Evolutionary conservation across 2,888 invertebrate genomes (phyloP).

Genomic region (Drosophila prostipennis): DNA sequence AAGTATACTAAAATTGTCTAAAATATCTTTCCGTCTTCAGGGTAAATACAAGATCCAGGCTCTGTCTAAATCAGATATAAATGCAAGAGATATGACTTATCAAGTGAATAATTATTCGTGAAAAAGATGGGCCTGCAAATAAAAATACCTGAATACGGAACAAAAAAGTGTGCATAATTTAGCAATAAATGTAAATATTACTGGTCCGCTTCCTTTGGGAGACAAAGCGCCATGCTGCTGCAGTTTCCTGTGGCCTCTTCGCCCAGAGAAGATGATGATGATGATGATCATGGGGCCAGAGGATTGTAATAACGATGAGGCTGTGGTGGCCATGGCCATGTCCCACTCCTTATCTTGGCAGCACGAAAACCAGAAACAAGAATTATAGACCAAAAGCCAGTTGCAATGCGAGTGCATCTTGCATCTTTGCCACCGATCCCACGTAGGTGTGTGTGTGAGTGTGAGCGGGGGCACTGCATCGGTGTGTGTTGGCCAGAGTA

Average conservation of each 20-base stretch:
- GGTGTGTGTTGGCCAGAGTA: constrained; percentile 12
- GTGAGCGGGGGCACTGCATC: constrained; percentile 29
- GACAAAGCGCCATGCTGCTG: constrained; percentile 64
- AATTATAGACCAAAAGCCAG: constrained; percentile 78
- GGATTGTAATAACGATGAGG: constrained; percentile 28
- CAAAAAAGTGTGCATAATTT: constrained; percentile 59
- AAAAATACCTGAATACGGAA: constrained; percentile 27
- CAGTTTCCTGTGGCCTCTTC: constrained; percentile 65
- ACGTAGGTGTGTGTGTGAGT: constrained; percentile 21
- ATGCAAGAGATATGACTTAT: constrained; percentile 28
- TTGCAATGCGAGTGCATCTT: constrained; percentile 53
- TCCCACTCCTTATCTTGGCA: constrained; percentile 71
- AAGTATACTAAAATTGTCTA: background rate
- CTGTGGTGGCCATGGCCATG: constrained; percentile 32
- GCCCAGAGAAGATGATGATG: constrained; percentile 6
- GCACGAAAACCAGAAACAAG: constrained; percentile 76
- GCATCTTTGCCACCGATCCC: constrained; percentile 10
- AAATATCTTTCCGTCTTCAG: background rate
- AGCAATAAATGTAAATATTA: constrained; percentile 65
- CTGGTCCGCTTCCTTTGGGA: constrained; percentile 72
- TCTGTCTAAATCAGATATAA: constrained; percentile 30
- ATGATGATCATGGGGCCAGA: constrained; percentile 14
- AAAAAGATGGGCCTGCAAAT: constrained; percentile 42
- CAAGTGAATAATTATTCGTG: constrained; percentile 30
- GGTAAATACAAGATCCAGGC: background rate